These are phyloP conservation scores for Yponomeuta malinellus DNA, from an alignment of 2,888 invertebrate genomes.

Conservation along the genomic window DNA sequence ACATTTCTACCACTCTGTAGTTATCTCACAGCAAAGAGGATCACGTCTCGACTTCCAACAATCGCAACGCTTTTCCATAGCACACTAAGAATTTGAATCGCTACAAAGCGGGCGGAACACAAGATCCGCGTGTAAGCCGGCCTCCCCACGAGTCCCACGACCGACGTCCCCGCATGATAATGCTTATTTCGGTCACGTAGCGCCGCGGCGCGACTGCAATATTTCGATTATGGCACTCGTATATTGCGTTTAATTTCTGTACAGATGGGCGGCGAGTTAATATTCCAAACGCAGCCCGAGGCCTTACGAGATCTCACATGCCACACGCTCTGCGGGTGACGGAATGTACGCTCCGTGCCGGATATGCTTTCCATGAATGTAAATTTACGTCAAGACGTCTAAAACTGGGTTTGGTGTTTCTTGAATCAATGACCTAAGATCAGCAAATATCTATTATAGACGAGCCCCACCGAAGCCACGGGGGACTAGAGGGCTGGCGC, in stretches of 20 bases:
- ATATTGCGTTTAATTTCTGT: constrained; percentile 28
- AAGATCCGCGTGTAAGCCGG: background rate
- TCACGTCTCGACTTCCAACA: background rate
- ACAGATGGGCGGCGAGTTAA: constrained; percentile 25
- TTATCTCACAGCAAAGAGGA: background rate
- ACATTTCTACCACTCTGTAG: background rate
- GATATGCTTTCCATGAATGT: no score
- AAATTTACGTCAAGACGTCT: no score
- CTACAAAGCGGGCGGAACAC: background rate
- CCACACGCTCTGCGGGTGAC: background rate
- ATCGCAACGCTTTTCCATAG: background rate
- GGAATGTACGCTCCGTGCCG: background rate
- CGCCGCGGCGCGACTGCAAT: constrained; percentile 6
- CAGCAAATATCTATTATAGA: no score
- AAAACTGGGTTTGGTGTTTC: no score
- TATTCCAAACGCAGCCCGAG: constrained; percentile 20
- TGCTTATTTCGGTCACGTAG: background rate
- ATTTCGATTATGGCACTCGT: constrained; percentile 6
- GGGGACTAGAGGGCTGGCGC: no score
- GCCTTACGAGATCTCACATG: constrained; percentile 12
- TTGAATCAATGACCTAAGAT: no score
- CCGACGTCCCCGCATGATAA: background rate
- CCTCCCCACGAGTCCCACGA: background rate
- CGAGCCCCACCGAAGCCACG: no score
- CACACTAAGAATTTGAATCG: background rate